Base-by-base conservation (phyloP, 2,888 invertebrate species). In the Sphecodes monilicornis region DNA sequence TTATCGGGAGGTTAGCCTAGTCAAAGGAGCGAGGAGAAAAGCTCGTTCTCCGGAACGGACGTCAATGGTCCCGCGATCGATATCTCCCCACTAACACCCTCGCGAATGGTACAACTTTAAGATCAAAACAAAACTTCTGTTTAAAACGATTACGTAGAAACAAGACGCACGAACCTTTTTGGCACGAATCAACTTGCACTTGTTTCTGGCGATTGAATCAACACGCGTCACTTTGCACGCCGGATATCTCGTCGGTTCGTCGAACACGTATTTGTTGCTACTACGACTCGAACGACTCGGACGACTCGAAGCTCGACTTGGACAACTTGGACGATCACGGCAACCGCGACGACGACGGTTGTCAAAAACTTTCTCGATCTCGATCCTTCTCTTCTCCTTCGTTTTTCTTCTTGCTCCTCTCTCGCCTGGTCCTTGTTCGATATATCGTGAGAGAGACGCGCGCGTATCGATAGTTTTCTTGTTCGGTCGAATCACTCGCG, bases 11-110 rank as follows among this genome's bases (percentile, higher is more conserved):
- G 77, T 82, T 85, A 85, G 79, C 70, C 60, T 86, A 81, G 86
- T 81, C 81, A 79, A 78, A 80, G 77, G 77, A 75, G 72, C 75
- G 74, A 75, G 80, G 76, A 82, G 73, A 80, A 78, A 78, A 80
- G 77, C 81, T 78, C 76, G 90, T 90, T 90, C 90, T 90, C 91
- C 90, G 82, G 91, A 91, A 90, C 90, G 86, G 82, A 90, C 90
- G 90, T 91, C 91, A 90, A 91, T 89, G 90, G 91, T 90, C 88
- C 89, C 88, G 86, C 91, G 90, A 90, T 90, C 90, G 90, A 90
- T 90, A 90, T 91, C 90, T 90, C 88, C 88, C 86, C 83, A 86
- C 86, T 83, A 71, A 64, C 87, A 82, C 86, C 74, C 71, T 78
- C 36, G 79, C 85, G 75, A 80, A 83, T 78, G 82, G 80, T 81